These are phyloP conservation scores for Cyclura pinguis DNA, from an alignment of 2,797 vertebrate genomes.

Conservation along the genomic window DNA sequence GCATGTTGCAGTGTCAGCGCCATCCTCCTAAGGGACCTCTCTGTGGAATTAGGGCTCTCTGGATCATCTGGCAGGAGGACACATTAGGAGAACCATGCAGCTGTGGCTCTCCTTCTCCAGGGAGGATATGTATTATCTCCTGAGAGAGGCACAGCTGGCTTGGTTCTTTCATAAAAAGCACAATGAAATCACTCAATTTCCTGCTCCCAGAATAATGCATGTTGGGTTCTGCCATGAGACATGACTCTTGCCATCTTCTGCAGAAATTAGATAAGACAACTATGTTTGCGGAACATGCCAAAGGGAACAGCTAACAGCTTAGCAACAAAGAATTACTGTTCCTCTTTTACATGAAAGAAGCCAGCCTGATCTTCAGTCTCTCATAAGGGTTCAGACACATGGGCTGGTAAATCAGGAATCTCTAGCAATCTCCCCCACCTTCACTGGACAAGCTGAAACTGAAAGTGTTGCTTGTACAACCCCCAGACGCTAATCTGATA, in stretches of 20 bases:
- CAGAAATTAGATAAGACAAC: not conserved
- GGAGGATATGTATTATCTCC: conserved; percentile 67
- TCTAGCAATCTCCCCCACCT: too few relatives aligned
- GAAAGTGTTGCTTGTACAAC: too few relatives aligned
- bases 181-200: conserved; percentile 45
- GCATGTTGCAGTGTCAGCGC: conserved; percentile 6
- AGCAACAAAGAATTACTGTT: not conserved
- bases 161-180: conserved; percentile 33
- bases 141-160: conserved; percentile 71
- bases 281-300: not conserved
- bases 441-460: not conserved
- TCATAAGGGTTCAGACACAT: not conserved
- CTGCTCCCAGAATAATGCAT: conserved; percentile 55
- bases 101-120: conserved; percentile 70
- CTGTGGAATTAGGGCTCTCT: conserved; percentile 57
- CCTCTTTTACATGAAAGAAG: not conserved
- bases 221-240: conserved; percentile 49
- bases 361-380: not conserved
- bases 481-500: not conserved
- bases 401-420: not conserved
- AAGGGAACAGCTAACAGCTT: not conserved
- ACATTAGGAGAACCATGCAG: conserved; percentile 62
- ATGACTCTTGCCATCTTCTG: not conserved
- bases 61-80: conserved; percentile 72
- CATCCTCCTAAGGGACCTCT: conserved; percentile 47